These are phyloP conservation scores for Pelobates cultripes DNA, from an alignment of 2,797 vertebrate species.

Conservation along the genomic window DNA sequence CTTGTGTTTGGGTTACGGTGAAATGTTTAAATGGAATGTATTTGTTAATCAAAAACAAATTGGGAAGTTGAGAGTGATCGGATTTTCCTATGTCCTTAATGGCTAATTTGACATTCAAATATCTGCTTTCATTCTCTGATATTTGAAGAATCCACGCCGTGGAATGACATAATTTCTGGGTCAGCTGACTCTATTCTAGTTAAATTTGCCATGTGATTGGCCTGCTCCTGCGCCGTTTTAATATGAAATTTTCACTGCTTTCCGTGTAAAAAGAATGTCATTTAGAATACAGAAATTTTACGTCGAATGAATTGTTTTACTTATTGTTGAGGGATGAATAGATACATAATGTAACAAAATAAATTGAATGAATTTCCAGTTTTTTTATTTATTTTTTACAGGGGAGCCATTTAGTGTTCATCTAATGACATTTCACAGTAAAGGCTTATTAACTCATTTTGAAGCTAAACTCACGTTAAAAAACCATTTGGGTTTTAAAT, in stretches of 20 bases:
- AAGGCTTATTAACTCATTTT: too few species aligned
- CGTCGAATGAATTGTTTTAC: too few species aligned
- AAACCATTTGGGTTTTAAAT: too few species aligned
- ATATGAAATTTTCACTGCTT: slow-evolving; percentile 30
- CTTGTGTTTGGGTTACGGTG: slow-evolving; percentile 31
- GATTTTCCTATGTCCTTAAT: slow-evolving; percentile 58
- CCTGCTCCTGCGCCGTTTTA: slow-evolving; percentile 75
- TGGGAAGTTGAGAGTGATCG: slow-evolving; percentile 41
- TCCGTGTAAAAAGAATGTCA: too few species aligned
- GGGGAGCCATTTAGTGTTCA: too few species aligned
- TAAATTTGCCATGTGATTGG: slow-evolving; percentile 88
- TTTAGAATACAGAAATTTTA: slow-evolving; percentile 57
- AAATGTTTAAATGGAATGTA: slow-evolving; percentile 38
- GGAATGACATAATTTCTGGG: slow-evolving; percentile 72
- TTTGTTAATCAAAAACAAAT: slow-evolving; percentile 61
- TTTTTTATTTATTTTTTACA: too few species aligned
- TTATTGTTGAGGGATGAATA: too few species aligned
- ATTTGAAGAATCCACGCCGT: slow-evolving; percentile 52
- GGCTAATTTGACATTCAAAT: slow-evolving; percentile 66
- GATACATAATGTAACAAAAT: too few species aligned
- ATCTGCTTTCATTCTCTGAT: slow-evolving; percentile 50
- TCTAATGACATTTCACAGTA: too few species aligned
- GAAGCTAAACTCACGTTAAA: too few species aligned
- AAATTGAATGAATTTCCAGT: too few species aligned
- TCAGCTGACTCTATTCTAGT: slow-evolving; percentile 83